These are phyloP conservation scores for Beris chalybata DNA, from an alignment of 2,888 invertebrate species.

Conservation along the genomic window DNA sequence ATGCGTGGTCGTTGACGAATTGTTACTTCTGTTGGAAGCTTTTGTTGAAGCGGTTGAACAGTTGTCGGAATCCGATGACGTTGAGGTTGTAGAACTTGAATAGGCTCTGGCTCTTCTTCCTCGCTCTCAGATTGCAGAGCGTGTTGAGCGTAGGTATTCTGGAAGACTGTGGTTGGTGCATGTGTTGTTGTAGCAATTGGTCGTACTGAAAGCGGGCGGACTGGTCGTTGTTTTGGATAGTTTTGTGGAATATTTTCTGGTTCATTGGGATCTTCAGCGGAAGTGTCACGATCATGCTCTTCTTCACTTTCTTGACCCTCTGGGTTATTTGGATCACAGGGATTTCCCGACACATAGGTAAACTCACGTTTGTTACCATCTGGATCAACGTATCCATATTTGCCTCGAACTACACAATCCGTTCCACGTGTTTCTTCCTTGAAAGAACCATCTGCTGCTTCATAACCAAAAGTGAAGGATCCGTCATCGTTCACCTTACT, in stretches of 20 bases:
- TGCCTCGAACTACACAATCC: conserved; percentile 83
- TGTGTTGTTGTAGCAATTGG: conserved; percentile 57
- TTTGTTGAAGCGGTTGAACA: conserved; percentile 42
- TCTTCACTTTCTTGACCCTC: conserved; percentile 65
- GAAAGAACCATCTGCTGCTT: conserved; percentile 82
- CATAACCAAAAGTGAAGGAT: conserved; percentile 66
- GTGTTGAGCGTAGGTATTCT: conserved; percentile 64
- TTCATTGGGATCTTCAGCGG: conserved; percentile 62
- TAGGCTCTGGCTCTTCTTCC: conserved; percentile 62
- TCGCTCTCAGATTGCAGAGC: conserved; percentile 59
- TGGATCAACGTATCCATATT: conserved; percentile 85
- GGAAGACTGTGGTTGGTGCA: conserved; percentile 70
- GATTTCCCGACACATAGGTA: conserved; percentile 83
- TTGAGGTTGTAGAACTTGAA: conserved; percentile 56
- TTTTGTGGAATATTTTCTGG: conserved; percentile 66
- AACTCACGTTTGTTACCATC: conserved; percentile 85
- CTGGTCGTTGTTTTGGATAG: conserved; percentile 62
- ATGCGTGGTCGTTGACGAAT: conserved; percentile 51
- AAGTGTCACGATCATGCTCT: conserved; percentile 54
- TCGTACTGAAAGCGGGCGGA: conserved; percentile 53
- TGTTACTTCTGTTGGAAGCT: conserved; percentile 35
- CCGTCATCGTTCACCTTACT: conserved; percentile 71
- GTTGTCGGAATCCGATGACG: conserved; percentile 48
- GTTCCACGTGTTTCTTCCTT: conserved; percentile 84
- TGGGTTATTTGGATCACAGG: conserved; percentile 82